These are phyloP conservation scores for Rhadinocentrus ornatus DNA, from an alignment of 2,797 vertebrate species.

Conservation along the genomic window DNA sequence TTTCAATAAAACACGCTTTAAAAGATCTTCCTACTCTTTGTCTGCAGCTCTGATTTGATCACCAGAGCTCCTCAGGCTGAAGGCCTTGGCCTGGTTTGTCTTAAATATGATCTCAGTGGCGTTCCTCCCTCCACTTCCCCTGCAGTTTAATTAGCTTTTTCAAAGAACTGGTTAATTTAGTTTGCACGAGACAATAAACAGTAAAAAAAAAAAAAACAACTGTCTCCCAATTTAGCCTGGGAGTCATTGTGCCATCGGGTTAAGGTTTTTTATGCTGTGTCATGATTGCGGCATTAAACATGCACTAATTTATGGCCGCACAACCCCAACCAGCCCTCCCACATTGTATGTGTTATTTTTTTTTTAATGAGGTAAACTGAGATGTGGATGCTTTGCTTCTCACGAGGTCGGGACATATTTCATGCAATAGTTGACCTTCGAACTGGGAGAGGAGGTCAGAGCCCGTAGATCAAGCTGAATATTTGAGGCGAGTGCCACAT, in stretches of 20 bases:
- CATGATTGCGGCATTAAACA: conserved; percentile 39
- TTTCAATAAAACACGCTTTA: conserved; percentile 76
- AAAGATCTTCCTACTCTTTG: conserved; percentile 69
- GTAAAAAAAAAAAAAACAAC: conserved; percentile 31
- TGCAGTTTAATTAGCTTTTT: conserved; percentile 37
- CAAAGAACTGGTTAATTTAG: conserved; percentile 42
- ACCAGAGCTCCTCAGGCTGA: conserved; percentile 45
- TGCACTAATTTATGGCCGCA: conserved; percentile 41
- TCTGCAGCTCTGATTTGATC: conserved; percentile 69
- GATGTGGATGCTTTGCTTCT: conserved; percentile 44
- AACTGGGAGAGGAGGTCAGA: conserved; percentile 64
- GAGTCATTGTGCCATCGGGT: conserved; percentile 15
- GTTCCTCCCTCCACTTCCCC: conserved; percentile 28
- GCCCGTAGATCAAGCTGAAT: conserved; percentile 66
- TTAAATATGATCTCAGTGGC: conserved; percentile 31
- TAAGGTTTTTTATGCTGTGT: conserved; percentile 38
- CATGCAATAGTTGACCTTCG: conserved; percentile 75
- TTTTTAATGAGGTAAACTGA: conserved; percentile 62
- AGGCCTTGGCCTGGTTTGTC: conserved; percentile 46
- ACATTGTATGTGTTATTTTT: conserved; percentile 45
- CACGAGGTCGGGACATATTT: conserved; percentile 66
- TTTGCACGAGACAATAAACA: conserved; percentile 28
- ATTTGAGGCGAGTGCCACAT: conserved; percentile 62
- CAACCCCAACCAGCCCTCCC: conserved; percentile 13
- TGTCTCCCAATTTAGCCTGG: conserved; percentile 23